Conservation (phyloP, 2,113 vertebrate species). For the Sardina pilchardus region DNA sequence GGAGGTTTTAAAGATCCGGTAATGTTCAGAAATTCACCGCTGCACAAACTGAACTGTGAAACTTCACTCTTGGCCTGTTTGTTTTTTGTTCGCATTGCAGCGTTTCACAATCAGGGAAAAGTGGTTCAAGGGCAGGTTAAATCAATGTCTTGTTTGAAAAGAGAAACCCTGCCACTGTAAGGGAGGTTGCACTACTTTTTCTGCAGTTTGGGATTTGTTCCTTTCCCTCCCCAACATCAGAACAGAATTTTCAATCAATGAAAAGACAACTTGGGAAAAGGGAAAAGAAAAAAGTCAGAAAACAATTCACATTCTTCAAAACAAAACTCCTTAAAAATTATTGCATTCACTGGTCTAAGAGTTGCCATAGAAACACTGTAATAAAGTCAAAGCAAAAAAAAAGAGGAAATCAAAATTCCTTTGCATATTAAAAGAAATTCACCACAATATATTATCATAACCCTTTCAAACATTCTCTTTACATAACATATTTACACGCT, state of each 20-base stretch:
- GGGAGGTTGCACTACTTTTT: neutral
- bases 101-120: neutral
- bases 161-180: neutral
- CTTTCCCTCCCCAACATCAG: neutral
- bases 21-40: neutral
- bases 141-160: neutral
- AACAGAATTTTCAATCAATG: slow-evolving; percentile 63
- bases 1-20: neutral
- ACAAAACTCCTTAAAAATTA: slow-evolving; percentile 66
- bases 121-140: neutral
- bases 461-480: slow-evolving; percentile 69
- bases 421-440: slow-evolving; percentile 67
- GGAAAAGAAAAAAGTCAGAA: slow-evolving; percentile 20
- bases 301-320: slow-evolving; percentile 69
- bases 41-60: neutral
- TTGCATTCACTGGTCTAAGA: slow-evolving; percentile 70
- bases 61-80: neutral
- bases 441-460: slow-evolving; percentile 76
- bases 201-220: slow-evolving; percentile 45
- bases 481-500: slow-evolving; percentile 69
- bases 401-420: slow-evolving; percentile 26
- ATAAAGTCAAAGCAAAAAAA: slow-evolving; percentile 41
- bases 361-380: slow-evolving; percentile 52
- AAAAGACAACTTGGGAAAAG: slow-evolving; percentile 46
- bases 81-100: neutral